A percentile compares a stretch with the other conserved stretches of the same genome.
phyloP scores from a whole-genome alignment of 2,888 invertebrate genomes.

The Phortica okadai region DNA sequence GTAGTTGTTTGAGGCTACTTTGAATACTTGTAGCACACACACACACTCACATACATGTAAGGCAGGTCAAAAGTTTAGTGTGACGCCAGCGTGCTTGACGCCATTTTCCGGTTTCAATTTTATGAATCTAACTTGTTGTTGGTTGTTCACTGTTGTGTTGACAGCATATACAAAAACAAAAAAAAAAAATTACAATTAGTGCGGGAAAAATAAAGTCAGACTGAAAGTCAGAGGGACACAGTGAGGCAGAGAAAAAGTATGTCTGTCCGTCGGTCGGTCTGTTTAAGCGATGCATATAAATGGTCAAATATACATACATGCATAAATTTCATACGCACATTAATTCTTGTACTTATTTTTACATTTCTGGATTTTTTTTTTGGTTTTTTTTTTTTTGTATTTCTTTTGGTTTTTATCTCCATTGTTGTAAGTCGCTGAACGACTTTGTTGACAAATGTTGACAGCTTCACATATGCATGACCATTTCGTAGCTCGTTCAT shows the following conservation, averaged over 20 bases:
- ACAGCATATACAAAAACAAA: not conserved
- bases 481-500: not conserved
- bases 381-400: not conserved
- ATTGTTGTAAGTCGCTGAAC: not conserved
- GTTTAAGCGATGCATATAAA: not conserved
- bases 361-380: slow-evolving; percentile 13
- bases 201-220: slow-evolving; percentile 46
- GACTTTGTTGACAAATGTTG: slow-evolving; percentile 25
- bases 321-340: slow-evolving; percentile 12
- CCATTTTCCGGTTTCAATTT: slow-evolving; percentile 48
- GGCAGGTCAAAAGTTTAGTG: slow-evolving; percentile 63
- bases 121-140: not conserved
- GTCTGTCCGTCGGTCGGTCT: not conserved
- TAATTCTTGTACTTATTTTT: slow-evolving; percentile 23
- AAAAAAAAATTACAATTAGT: slow-evolving; percentile 29
- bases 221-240: not conserved
- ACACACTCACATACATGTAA: not conserved
- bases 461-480: slow-evolving; percentile 24
- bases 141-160: not conserved
- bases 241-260: not conserved
- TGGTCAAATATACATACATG: slow-evolving; percentile 11
- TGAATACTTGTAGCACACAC: not conserved
- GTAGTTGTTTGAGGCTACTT: not conserved
- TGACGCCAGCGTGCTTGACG: slow-evolving; percentile 63
- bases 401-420: not conserved